phyloP scores from a whole-genome alignment of 23 tunicate species.

The Trididemnum clinides region DNA sequence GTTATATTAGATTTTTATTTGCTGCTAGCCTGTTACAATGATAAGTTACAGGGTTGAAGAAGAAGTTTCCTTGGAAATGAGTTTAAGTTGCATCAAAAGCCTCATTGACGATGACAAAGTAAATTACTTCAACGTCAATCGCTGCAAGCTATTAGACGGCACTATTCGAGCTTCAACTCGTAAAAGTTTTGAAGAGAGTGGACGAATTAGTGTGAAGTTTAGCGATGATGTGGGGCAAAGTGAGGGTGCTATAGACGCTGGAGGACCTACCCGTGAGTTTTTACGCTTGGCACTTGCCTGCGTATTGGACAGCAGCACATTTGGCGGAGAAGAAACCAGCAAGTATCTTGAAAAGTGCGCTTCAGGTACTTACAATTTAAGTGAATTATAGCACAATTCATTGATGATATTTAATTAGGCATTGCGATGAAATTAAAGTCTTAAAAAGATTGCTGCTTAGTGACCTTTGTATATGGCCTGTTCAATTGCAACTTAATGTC shows the following conservation, averaged over 20 bases:
- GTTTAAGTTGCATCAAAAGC: neutral
- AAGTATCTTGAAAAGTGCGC: too few relatives aligned
- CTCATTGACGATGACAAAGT: slow-evolving; percentile 3
- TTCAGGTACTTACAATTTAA: too few relatives aligned
- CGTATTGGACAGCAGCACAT: slow-evolving; percentile 12
- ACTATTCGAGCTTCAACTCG: slow-evolving; percentile 24
- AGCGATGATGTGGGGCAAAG: slow-evolving; percentile 30
- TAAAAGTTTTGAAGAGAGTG: neutral
- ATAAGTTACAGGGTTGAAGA: too few relatives aligned
- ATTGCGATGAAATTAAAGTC: too few relatives aligned
- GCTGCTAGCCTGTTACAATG: too few relatives aligned
- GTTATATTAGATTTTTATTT: too few relatives aligned
- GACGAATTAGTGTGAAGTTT: slow-evolving; percentile 39
- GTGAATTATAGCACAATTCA: too few relatives aligned
- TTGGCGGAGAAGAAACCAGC: slow-evolving; percentile 11
- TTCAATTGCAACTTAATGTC: too few relatives aligned
- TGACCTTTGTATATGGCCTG: too few relatives aligned
- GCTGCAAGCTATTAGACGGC: slow-evolving; percentile 1
- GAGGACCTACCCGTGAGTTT: slow-evolving; percentile 48
- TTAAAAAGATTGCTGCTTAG: too few relatives aligned
- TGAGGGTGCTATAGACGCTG: slow-evolving; percentile 44
- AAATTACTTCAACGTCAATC: slow-evolving; percentile 1
- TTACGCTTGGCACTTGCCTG: slow-evolving; percentile 11
- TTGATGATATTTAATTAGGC: too few relatives aligned
- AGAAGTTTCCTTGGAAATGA: neutral